Evolutionary conservation across 2,797 vertebrate species (phyloP).

Genomic region (Mionectes olivaceus): DNA sequence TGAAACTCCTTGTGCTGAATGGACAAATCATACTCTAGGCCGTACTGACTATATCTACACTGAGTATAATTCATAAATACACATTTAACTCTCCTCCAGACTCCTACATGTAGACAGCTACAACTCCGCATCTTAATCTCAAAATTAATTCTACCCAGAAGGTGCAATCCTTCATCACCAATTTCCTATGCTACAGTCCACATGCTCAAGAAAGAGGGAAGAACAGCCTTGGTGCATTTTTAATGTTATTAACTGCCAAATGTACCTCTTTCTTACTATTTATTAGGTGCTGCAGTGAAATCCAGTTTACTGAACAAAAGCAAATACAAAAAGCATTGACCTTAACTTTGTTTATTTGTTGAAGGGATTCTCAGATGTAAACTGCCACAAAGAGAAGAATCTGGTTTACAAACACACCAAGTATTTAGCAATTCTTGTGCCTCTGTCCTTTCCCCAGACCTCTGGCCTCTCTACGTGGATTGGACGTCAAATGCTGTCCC

Average conservation of each 20-base stretch:
- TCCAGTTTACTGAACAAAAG: background rate
- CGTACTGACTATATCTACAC: background rate
- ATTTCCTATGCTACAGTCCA: background rate
- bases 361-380: background rate
- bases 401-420: background rate
- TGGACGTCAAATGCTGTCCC: constrained; percentile 92
- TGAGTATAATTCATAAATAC: background rate
- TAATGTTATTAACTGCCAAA: background rate
- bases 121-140: background rate
- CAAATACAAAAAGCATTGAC: background rate
- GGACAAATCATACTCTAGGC: background rate
- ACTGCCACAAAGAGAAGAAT: background rate
- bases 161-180: background rate
- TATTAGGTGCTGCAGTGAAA: background rate
- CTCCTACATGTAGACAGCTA: background rate
- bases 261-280: background rate
- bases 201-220: background rate
- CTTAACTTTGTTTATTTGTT: background rate
- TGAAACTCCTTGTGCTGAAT: background rate
- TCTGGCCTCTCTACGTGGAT: constrained; percentile 97
- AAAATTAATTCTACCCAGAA: background rate
- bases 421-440: background rate
- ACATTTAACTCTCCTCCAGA: background rate
- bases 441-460: constrained; percentile 77
- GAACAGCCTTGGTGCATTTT: background rate